A percentile compares a stretch with the other conserved stretches of the same genome.
Evolutionary conservation across 2,113 vertebrate genomes (phyloP).

Genomic region (Oxygymnocypris stewartii): DNA sequence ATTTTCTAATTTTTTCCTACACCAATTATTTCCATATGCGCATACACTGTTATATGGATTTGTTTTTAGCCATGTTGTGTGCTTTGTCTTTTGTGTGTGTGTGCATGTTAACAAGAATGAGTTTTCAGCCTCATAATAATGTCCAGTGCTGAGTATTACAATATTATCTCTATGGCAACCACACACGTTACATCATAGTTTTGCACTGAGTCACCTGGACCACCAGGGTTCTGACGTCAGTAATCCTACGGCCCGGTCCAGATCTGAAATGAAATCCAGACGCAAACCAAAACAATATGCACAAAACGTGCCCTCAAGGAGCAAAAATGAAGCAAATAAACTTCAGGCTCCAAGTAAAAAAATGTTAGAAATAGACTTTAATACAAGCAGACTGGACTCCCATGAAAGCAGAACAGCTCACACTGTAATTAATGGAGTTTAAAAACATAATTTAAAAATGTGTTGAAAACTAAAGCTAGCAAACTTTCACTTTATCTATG

Average conservation of each 20-base stretch:
- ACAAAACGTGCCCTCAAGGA: slow-evolving; percentile 22
- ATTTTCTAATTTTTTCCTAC: not conserved
- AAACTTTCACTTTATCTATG: not conserved
- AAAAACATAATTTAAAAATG: slow-evolving; percentile 7
- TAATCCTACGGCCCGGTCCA: slow-evolving; percentile 11
- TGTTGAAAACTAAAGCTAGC: slow-evolving; percentile 4
- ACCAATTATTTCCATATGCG: slow-evolving; percentile 34
- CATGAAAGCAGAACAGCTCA: slow-evolving; percentile 26
- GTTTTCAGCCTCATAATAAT: slow-evolving; percentile 18
- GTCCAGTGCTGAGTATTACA: slow-evolving; percentile 29
- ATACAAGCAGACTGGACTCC: slow-evolving; percentile 9
- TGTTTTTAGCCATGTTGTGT: not conserved
- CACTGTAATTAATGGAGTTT: not conserved
- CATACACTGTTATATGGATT: not conserved
- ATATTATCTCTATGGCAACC: slow-evolving; percentile 27
- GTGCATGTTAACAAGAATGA: not conserved
- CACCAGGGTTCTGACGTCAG: slow-evolving; percentile 37
- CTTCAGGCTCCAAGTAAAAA: not conserved
- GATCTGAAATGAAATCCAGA: slow-evolving; percentile 47
- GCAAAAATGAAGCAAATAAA: slow-evolving; percentile 37
- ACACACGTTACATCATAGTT: slow-evolving; percentile 34
- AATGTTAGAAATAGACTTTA: slow-evolving; percentile 15
- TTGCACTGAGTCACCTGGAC: slow-evolving; percentile 22
- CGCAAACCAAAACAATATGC: slow-evolving; percentile 32
- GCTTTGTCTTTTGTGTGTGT: not conserved